Evolutionary conservation across 2,113 vertebrate genomes (phyloP).

Genomic region (Dendrocopos noguchii): DNA sequence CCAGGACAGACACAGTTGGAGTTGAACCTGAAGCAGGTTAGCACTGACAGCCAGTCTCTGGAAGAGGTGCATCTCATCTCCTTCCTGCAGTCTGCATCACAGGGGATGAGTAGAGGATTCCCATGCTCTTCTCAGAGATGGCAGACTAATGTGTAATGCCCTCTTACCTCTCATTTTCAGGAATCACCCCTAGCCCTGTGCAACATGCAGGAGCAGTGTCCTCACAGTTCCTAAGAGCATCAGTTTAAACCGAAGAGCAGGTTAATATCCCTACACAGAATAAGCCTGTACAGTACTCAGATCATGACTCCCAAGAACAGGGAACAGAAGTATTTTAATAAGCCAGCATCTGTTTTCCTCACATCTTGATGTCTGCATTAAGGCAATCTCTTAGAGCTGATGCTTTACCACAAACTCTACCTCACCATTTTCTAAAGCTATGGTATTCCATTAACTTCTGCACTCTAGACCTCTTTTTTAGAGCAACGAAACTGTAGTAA

Average conservation of each 20-base stretch:
- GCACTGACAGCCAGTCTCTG: rapidly evolving
- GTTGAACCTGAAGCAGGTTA: not conserved
- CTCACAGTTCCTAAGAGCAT: not conserved
- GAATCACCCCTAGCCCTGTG: not conserved
- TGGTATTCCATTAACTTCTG: not conserved
- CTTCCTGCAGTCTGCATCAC: rapidly evolving
- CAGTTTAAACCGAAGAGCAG: not conserved
- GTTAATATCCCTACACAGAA: not conserved
- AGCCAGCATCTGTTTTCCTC: not conserved
- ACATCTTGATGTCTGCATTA: not conserved
- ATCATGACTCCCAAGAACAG: not conserved
- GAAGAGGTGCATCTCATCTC: not conserved
- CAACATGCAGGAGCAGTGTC: not conserved
- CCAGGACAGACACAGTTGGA: rapidly evolving
- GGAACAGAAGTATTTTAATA: not conserved
- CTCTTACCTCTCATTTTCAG: not conserved
- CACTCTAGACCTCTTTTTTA: not conserved
- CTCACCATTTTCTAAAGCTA: not conserved
- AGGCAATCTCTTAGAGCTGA: not conserved
- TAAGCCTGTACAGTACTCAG: not conserved
- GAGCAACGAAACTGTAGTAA: not conserved
- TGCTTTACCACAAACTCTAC: not conserved
- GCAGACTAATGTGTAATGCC: not conserved
- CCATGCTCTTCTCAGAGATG: not conserved
- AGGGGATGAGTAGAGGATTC: not conserved